Evolutionary conservation across 2,888 invertebrate species (phyloP).

Genomic region (Drosophila lutescens): DNA sequence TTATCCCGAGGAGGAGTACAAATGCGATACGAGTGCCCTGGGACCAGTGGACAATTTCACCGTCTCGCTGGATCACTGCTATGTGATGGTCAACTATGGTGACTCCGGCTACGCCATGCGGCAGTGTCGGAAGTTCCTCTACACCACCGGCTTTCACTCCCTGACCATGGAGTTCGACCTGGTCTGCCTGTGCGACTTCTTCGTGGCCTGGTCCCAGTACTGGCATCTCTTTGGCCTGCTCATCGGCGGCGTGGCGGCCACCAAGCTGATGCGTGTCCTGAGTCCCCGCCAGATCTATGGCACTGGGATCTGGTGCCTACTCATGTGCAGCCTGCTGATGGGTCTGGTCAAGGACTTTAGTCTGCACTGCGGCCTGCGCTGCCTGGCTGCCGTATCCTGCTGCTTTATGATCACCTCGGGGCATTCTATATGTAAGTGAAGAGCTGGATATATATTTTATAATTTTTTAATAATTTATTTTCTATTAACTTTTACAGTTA

Average conservation of each 20-base stretch:
- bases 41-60: slow-evolving; percentile 51
- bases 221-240: slow-evolving; percentile 85
- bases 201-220: slow-evolving; percentile 84
- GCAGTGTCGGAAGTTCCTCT: slow-evolving; percentile 75
- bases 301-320: slow-evolving; percentile 82
- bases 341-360: slow-evolving; percentile 82
- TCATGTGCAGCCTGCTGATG: slow-evolving; percentile 82
- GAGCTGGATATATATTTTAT: too few species aligned
- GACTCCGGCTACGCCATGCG: slow-evolving; percentile 54
- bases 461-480: neutral
- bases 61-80: slow-evolving; percentile 76
- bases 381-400: slow-evolving; percentile 83
- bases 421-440: slow-evolving; percentile 83
- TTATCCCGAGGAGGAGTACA: slow-evolving; percentile 74
- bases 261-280: slow-evolving; percentile 81
- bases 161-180: slow-evolving; percentile 84
- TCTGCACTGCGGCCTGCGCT: slow-evolving; percentile 83
- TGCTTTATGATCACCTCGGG: slow-evolving; percentile 84
- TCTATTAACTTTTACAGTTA: slow-evolving; percentile 70
- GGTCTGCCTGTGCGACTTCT: slow-evolving; percentile 83
- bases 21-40: slow-evolving; percentile 63
- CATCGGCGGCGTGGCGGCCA: slow-evolving; percentile 83
- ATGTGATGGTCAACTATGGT: slow-evolving; percentile 56
- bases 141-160: slow-evolving; percentile 79
- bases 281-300: slow-evolving; percentile 83